A percentile compares a stretch with the other conserved stretches of the same genome.
Conservation (phyloP, 2,797 vertebrate species). For the Neosilurus mollespiculum region DNA sequence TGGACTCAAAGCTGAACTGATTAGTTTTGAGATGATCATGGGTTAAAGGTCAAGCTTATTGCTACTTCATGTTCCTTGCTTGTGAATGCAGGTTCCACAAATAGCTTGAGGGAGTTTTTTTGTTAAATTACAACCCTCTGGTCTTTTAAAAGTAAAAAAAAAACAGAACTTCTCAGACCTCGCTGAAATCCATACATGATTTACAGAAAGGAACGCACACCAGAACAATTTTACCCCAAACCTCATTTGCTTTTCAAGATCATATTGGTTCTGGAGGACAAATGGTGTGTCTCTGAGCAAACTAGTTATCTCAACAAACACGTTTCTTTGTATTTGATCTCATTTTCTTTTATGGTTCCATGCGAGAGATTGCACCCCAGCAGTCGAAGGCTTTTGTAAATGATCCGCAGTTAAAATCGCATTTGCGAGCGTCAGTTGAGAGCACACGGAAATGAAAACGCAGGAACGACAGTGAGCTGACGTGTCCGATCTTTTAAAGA, state of each 20-base stretch:
- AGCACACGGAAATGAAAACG: not conserved
- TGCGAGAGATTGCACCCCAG: constrained; percentile 1
- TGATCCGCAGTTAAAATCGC: constrained; percentile 15
- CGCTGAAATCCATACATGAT: not conserved
- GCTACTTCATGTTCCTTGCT: too few species aligned
- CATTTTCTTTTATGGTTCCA: constrained; percentile 14
- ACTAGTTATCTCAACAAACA: not conserved
- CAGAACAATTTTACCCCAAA: not conserved
- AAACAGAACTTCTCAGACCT: not conserved
- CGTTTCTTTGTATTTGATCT: not conserved
- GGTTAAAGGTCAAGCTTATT: too few species aligned
- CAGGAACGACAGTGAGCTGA: not conserved
- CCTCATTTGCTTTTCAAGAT: not conserved
- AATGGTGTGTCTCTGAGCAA: not conserved
- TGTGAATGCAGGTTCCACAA: not conserved
- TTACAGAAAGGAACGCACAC: not conserved
- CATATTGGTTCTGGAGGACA: not conserved
- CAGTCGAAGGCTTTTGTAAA: not conserved
- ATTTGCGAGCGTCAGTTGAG: not conserved
- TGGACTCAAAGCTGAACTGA: too few species aligned
- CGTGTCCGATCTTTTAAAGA: not conserved
- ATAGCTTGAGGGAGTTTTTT: too few species aligned
- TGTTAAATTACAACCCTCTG: not conserved
- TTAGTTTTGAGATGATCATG: too few species aligned
- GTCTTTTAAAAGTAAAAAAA: not conserved